A percentile compares a stretch with the other conserved stretches of the same genome.
These are phyloP conservation scores for Sanderia malayensis DNA, from an alignment of 30 jellyfish, hydroid and myxozoan species.

Conservation along the genomic window DNA sequence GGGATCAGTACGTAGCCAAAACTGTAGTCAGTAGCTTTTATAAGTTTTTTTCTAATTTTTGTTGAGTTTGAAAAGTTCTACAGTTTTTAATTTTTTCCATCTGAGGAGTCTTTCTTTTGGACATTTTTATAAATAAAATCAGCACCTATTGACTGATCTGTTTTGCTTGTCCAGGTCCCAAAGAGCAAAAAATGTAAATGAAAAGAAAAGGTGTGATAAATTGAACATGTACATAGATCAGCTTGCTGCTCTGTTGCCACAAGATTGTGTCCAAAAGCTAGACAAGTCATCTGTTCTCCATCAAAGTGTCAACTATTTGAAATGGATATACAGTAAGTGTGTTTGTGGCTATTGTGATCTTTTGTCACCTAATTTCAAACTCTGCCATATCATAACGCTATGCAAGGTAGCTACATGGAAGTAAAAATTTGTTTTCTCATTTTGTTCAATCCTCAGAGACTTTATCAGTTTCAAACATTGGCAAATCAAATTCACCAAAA, in stretches of 20 bases:
- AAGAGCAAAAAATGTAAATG: conserved; percentile 52
- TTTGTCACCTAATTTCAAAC: no score
- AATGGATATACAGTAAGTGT: conserved; percentile 14
- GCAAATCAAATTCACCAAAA: not conserved
- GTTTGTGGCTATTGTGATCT: not conserved
- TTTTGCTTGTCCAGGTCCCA: conserved; percentile 58
- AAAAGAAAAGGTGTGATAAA: conserved; percentile 51
- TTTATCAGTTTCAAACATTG: not conserved
- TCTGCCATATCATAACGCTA: no score
- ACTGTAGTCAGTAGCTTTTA: no score
- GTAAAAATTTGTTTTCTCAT: no score
- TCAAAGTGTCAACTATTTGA: conserved; percentile 46
- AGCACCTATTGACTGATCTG: no score
- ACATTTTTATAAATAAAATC: no score
- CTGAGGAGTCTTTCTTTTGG: no score
- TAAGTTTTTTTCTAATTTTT: no score
- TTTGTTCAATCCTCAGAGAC: not conserved
- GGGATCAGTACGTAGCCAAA: no score
- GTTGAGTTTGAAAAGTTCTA: no score
- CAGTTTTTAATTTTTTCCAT: no score
- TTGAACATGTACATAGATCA: conserved; percentile 61
- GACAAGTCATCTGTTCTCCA: conserved; percentile 48
- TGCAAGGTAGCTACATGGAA: no score
- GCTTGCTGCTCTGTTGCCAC: conserved; percentile 57
- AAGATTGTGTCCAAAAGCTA: conserved; percentile 22